Base-by-base conservation (phyloP, 2,888 invertebrate genomes). In the Erebia epiphron region DNA sequence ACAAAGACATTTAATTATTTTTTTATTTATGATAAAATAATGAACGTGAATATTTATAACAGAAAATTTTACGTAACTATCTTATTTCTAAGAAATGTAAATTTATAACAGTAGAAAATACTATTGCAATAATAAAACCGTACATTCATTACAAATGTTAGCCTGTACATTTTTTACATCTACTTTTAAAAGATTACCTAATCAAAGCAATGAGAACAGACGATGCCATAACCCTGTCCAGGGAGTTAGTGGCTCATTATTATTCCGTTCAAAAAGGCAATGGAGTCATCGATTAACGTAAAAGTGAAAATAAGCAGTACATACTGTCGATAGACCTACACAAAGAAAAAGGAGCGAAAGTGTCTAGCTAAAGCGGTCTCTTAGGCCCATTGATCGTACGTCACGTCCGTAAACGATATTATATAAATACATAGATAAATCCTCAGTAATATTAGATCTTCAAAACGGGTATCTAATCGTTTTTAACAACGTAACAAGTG, bases 341-440 rank as follows among this genome's bases (percentile, higher is more conserved):
- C 43, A 67, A 82, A 88, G 86, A 86, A 90, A 88, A 85, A 85
- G 86, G 77, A 91, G 92, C 87, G 92, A 92, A 92, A 92, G 92
- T 92, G 83, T 75, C 83, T 74, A 80, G 80, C 2, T 35, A 35
- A 0, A 50, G 52, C 76, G 82, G 84, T 84, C 86, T 84, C 88
- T 81, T 75, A 80, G 78, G 85, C 80, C 83, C 79, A 89, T 90
- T 90, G 16, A 16, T 54, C 18, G 87, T 89, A 91, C 90, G 80
- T 81, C 92, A 90, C 92, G 91, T 90, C 56, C 10, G 5, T 9
- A 54, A 16, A 14, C 16, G 16, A 9, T 16, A n/a, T n/a, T n/a
- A n/a, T n/a, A n/a, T n/a, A n/a, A n/a, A n/a, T 16, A 16, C 1
- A 7, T 16, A 9, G 5, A 1, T 50, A 14, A 8, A 52, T n/a